Percentiles rank a stretch among this genome's conserved stretches.
Evolutionary conservation across 2,888 invertebrate species (phyloP).

Genomic region (Candidula unifasciata): DNA sequence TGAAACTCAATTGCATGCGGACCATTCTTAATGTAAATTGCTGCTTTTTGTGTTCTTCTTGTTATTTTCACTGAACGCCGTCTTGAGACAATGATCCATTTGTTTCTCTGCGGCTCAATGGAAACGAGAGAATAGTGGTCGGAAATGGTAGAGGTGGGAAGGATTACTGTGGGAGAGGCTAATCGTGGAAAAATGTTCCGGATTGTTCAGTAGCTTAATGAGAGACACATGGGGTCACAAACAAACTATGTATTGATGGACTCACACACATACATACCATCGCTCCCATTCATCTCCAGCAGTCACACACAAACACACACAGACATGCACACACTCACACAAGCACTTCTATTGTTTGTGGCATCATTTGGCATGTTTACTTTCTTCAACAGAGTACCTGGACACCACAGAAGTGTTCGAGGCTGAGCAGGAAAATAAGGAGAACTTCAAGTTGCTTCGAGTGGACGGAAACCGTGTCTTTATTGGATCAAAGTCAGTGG

Average conservation of each 20-base stretch:
- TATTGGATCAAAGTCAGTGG: slow-evolving; percentile 14
- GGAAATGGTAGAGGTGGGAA: too few species aligned
- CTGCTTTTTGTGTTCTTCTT: neutral
- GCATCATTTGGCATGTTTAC: neutral
- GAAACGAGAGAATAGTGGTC: neutral
- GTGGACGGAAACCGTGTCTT: neutral
- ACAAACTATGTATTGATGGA: neutral
- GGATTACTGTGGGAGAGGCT: too few species aligned
- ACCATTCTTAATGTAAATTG: neutral
- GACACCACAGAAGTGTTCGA: neutral
- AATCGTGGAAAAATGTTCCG: too few species aligned
- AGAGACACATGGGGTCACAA: neutral
- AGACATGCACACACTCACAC: neutral
- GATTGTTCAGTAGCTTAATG: too few species aligned
- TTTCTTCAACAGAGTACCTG: neutral
- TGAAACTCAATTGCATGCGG: slow-evolving; percentile 3
- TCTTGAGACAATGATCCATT: too few species aligned
- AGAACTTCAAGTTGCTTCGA: neutral
- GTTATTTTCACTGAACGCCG: too few species aligned
- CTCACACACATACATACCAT: too few species aligned
- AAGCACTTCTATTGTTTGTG: neutral
- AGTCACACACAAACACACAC: too few species aligned
- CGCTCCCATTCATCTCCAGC: neutral
- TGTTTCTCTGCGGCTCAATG: neutral
- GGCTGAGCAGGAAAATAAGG: neutral